Evolutionary conservation across 1,140 invertebrate species (phyloP).

Genomic region (Drosophila ercepeae): DNA sequence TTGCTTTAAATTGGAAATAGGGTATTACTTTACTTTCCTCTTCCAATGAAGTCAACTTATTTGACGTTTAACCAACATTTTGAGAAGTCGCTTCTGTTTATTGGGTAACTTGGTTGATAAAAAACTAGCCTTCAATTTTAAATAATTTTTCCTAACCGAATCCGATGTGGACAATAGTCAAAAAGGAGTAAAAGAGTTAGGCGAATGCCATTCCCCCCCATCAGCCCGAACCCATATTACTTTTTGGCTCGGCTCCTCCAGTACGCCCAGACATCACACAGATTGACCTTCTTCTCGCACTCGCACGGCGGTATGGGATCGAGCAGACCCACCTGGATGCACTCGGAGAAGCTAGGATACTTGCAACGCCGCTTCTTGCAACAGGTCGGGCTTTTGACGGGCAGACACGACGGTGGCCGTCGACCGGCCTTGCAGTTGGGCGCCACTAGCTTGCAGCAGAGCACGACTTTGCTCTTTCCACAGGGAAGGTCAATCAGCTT

Average conservation of each 20-base stretch:
- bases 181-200: background rate
- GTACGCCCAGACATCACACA: constrained; percentile 37
- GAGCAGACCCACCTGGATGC: constrained; percentile 5
- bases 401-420: background rate
- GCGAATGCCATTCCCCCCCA: background rate
- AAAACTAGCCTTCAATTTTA: background rate
- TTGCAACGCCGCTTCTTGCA: constrained; percentile 34
- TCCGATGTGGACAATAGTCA: background rate
- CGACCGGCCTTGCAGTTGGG: background rate
- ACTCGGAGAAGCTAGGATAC: constrained; percentile 54
- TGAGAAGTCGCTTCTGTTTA: background rate
- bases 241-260: background rate
- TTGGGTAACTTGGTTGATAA: background rate
- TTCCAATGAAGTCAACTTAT: no score
- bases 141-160: background rate
- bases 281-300: constrained; percentile 9
- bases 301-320: constrained; percentile 25
- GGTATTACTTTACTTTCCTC: background rate
- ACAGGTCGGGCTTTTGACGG: background rate
- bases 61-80: no score
- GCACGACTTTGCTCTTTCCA: background rate
- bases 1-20: no score
- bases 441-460: constrained; percentile 25
- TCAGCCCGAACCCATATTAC: background rate
- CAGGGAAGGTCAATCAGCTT: constrained; percentile 1